Evolutionary conservation across 2,113 vertebrate genomes (phyloP).

Genomic region (Aix galericulata): DNA sequence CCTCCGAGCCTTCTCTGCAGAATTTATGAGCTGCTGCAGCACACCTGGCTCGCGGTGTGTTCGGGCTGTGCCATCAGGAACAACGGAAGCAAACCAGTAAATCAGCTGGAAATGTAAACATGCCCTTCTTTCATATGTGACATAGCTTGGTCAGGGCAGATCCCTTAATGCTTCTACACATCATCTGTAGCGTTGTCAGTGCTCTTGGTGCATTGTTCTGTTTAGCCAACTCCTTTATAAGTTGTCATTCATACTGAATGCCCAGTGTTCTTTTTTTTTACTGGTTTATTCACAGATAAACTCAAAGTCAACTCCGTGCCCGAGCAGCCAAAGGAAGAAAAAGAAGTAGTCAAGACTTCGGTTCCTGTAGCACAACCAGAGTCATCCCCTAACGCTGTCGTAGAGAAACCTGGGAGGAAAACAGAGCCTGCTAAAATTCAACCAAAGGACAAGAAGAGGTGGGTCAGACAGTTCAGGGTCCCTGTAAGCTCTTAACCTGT

Average conservation of each 20-base stretch:
- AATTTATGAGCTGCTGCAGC: neutral
- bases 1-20: neutral
- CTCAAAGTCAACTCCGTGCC: slow-evolving; percentile 70
- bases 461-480: neutral
- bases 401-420: slow-evolving; percentile 73
- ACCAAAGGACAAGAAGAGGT: slow-evolving; percentile 78
- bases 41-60: accelerated
- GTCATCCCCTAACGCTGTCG: slow-evolving; percentile 24
- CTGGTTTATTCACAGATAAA: slow-evolving; percentile 69
- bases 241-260: neutral
- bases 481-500: neutral
- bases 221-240: neutral
- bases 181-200: neutral
- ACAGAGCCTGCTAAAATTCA: slow-evolving; percentile 62
- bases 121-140: neutral
- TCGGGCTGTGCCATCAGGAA: neutral
- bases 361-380: slow-evolving; percentile 59
- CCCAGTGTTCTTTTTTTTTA: neutral
- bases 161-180: neutral
- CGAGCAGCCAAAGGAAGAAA: slow-evolving; percentile 76
- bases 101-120: neutral
- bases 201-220: neutral
- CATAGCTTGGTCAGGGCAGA: neutral
- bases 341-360: slow-evolving; percentile 45
- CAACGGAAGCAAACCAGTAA: neutral